Evolutionary conservation across 2,888 invertebrate species (phyloP), one percentile per base, ranked within the genome.

Genomic region (Automeris io): DNA sequence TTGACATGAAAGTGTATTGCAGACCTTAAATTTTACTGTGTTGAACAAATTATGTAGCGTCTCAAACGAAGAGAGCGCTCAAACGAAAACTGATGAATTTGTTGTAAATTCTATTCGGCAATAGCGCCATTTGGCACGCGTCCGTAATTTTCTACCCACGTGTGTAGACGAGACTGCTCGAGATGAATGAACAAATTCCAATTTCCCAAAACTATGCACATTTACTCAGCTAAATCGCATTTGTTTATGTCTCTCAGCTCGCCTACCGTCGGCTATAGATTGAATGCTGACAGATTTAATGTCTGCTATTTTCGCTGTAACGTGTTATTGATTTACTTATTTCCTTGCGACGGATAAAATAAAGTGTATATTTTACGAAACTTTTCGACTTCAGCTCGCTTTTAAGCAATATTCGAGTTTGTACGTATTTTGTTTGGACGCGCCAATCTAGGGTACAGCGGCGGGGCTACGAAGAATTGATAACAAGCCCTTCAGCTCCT

Each of bases 111-210:
- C 7, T 31, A 31, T 11, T 8, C 13, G 18, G 2, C 9, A n/a
- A 22, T 37, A 8, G 16, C 13, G 26, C 26, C 11, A 19, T 23
- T 32, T 32, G 37, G 31, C 37, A 32, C 12, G 18, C 1, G n/a
- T 18, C 26, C 3, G 9, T 35, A 13, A n/a, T n/a, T 25, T 31
- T 29, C 2, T 22, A 9, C 23, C 26, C 39, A 35, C 29, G 23
- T 18, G 11, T 22, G n/a, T 21, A 7, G 9, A 31, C 29, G 18
- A 29, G 36, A 22, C n/a, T 29, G 21, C 9, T 18, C 7, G 18
- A 23, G 9, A 18, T 37, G 37, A 37, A 37, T 32, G 29, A 29
- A 38, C 29, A 13, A 39, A 19, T 33, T 35, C 39, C 34, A 34
- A 35, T 18, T 35, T 37, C 22, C 37, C 37, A 37, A 32, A 37